Evolutionary conservation across 2,888 invertebrate species (phyloP).

Genomic region (Mycalesis mineus): DNA sequence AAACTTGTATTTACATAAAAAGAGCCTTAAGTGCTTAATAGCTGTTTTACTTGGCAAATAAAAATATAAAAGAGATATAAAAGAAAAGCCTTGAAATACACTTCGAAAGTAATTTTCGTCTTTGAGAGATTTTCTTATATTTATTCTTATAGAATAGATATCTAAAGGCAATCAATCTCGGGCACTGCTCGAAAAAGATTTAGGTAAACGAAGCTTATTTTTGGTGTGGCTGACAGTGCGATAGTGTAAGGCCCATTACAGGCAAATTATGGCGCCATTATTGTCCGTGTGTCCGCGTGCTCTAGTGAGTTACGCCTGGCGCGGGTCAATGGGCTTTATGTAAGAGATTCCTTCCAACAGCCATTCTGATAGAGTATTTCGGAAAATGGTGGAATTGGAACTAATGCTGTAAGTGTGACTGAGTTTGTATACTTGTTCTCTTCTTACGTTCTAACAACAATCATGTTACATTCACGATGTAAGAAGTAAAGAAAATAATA

Average conservation of each 20-base stretch:
- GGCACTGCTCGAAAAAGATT: conserved; percentile 40
- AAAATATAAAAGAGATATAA: no score
- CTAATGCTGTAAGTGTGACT: not conserved
- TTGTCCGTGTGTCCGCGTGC: conserved; percentile 67
- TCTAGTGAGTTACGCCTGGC: conserved; percentile 62
- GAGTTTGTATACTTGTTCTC: no score
- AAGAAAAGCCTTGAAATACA: no score
- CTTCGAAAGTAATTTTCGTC: no score
- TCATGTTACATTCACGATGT: no score
- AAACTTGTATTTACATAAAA: no score
- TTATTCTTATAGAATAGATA: not conserved
- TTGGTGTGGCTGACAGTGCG: conserved; percentile 71
- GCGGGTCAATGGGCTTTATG: conserved; percentile 70
- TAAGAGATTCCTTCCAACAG: conserved; percentile 55
- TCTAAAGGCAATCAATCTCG: conserved; percentile 44
- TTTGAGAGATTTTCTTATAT: no score
- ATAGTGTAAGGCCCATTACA: conserved; percentile 76
- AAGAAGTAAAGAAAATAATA: no score
- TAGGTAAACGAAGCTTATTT: conserved; percentile 61
- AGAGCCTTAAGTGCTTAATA: no score
- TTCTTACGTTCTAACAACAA: no score
- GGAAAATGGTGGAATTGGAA: not conserved
- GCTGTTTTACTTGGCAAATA: no score
- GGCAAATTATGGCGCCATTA: conserved; percentile 74
- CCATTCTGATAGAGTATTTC: conserved; percentile 26